Evolutionary conservation across 2,113 vertebrate genomes (phyloP), one percentile per base, ranked within the genome.

Genomic region (Chlamydotis undulata): DNA sequence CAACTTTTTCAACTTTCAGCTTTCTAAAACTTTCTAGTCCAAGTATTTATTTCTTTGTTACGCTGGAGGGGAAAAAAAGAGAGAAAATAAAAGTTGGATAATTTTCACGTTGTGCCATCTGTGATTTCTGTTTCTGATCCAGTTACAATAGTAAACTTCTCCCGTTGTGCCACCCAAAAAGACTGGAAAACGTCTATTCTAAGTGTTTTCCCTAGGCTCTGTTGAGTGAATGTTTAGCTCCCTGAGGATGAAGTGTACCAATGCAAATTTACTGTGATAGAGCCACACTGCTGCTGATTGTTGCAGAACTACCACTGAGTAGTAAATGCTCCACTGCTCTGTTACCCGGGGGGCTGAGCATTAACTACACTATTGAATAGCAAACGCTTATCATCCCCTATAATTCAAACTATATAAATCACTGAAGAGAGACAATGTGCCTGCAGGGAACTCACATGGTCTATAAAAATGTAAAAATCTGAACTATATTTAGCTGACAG

Each of bases 291-390:
- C 60, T 61, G 76, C 86, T 96, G 97, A 96, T 94, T 92, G 90
- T 96, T 94, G 92, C 83, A 82, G 89, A 97, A 82, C 69, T 81
- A 95, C 96, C 91, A 95, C 85, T 29, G 88, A 85, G 87, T 49
- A 78, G 80, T 82, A 88, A 88, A 97, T 92, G 97, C 96, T 96
- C 97, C 95, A 79, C 68, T 97, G 96, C 94, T 92, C 76, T 95
- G 78, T 85, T 94, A 80, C 95, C 96, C 88, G 23, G 74, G 88
- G 89, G 97, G 95, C 93, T 97, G 91, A 96, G 87, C 85, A 97
- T 98, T 98, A 98, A 97, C 94, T 95, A 97, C 96, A 92, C 95
- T 95, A 91, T 75, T 96, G 95, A 98, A 95, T 92, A 97, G 95
- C 87, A 92, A 97, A 96, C 92, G 92, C 95, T 96, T 94, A 94